These are phyloP conservation scores for Nemotelus nigrinus DNA, from an alignment of 2,888 invertebrate species.

Conservation along the genomic window DNA sequence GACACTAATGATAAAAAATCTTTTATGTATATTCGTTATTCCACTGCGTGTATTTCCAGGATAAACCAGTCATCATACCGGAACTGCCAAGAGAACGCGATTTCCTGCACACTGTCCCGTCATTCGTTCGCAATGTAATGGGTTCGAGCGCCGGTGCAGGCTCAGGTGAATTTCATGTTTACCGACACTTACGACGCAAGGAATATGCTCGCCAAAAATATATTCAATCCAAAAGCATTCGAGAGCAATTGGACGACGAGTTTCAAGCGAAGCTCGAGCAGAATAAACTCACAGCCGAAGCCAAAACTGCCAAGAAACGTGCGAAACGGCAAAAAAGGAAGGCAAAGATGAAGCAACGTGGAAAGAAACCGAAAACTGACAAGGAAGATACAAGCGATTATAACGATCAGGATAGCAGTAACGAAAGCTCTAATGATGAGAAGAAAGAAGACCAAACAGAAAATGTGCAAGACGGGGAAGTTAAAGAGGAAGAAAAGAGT, in stretches of 20 bases:
- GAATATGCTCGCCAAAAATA: conserved; percentile 96
- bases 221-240: conserved; percentile 83
- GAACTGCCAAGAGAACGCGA: conserved; percentile 80
- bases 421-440: conserved; percentile 47
- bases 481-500: neutral
- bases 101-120: conserved; percentile 70
- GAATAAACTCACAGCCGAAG: conserved; percentile 75
- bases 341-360: conserved; percentile 55
- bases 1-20: too few species aligned
- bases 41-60: conserved; percentile 67
- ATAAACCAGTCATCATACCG: conserved; percentile 89
- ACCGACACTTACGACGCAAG: conserved; percentile 91
- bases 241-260: conserved; percentile 86
- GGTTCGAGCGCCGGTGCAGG: conserved; percentile 99
- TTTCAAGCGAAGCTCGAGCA: conserved; percentile 83
- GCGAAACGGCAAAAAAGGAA: conserved; percentile 87
- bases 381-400: conserved; percentile 49
- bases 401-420: conserved; percentile 44
- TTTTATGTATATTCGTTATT: too few species aligned
- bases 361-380: conserved; percentile 47
- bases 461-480: conserved; percentile 6
- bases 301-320: conserved; percentile 89
- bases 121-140: conserved; percentile 98
- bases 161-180: conserved; percentile 98
- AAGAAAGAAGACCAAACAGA: conserved; percentile 8